phyloP scores from a whole-genome alignment of 2,888 invertebrate species.

The Cerceris ruficornis region DNA sequence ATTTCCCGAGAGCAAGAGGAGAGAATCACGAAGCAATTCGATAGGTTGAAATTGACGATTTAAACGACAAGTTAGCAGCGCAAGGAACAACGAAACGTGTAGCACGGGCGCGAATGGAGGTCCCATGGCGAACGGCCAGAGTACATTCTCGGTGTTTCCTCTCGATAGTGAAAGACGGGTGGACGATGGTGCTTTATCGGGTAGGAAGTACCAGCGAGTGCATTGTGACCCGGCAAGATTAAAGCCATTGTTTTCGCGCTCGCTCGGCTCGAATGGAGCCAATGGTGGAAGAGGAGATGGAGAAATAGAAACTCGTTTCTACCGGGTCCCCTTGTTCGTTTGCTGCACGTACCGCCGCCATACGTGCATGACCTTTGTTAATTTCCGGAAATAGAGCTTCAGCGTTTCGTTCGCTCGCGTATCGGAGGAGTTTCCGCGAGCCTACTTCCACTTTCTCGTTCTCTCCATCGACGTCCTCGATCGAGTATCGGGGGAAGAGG shows the following conservation, averaged over 20 bases:
- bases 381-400: constrained; percentile 54
- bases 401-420: constrained; percentile 28
- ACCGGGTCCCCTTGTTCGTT: constrained; percentile 32
- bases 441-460: background rate
- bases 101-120: constrained; percentile 3
- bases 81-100: background rate
- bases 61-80: background rate
- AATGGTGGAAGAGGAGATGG: constrained; percentile 30
- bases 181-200: constrained; percentile 60
- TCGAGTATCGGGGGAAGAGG: no score
- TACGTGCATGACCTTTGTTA: constrained; percentile 47
- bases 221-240: constrained; percentile 68
- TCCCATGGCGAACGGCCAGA: constrained; percentile 11
- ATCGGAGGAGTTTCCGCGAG: background rate
- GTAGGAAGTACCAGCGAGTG: constrained; percentile 59
- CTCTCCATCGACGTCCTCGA: no score
- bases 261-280: constrained; percentile 56
- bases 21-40: background rate
- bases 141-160: constrained; percentile 15
- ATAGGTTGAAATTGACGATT: background rate
- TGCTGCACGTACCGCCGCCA: constrained; percentile 19
- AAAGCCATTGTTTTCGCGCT: constrained; percentile 68
- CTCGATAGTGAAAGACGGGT: constrained; percentile 36
- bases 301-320: constrained; percentile 54
- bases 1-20: background rate